Evolutionary conservation across 1,140 invertebrate genomes (phyloP).

Genomic region (Mamestra configurata): DNA sequence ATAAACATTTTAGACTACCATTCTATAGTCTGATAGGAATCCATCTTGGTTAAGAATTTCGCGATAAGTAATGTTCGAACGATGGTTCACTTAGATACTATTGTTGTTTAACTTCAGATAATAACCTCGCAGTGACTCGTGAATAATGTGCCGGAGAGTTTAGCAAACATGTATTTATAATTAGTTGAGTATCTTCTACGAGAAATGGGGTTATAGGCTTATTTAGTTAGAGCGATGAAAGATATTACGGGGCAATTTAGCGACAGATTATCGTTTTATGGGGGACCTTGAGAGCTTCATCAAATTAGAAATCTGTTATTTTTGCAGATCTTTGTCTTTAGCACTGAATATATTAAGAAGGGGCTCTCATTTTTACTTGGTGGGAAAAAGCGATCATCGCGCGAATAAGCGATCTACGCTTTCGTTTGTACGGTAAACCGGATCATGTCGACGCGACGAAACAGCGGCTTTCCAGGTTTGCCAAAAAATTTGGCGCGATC

Average conservation of each 20-base stretch:
- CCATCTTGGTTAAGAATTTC: constrained; percentile 37
- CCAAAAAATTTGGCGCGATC: too few species aligned
- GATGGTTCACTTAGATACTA: constrained; percentile 46
- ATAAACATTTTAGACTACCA: constrained; percentile 1
- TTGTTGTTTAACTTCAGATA: constrained; percentile 41
- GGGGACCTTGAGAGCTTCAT: not conserved
- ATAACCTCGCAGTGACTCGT: constrained; percentile 3
- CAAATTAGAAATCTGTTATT: not conserved
- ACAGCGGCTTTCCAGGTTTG: too few species aligned
- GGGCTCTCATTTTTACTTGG: not conserved
- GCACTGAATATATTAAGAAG: not conserved
- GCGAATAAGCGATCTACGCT: too few species aligned
- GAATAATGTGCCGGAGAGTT: constrained; percentile 32
- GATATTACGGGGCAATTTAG: not conserved
- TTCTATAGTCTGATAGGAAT: constrained; percentile 28
- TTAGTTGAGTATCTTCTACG: constrained; percentile 18
- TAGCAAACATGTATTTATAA: constrained; percentile 39
- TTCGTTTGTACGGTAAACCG: too few species aligned
- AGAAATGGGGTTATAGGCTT: not conserved
- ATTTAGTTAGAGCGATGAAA: constrained; percentile 14
- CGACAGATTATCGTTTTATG: constrained; percentile 6
- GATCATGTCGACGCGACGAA: too few species aligned
- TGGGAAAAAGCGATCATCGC: too few species aligned
- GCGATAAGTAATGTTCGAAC: constrained; percentile 37
- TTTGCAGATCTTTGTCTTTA: too few species aligned